Evolutionary conservation across 2,113 vertebrate genomes (phyloP).

Genomic region (Hirundichthys speculiger): DNA sequence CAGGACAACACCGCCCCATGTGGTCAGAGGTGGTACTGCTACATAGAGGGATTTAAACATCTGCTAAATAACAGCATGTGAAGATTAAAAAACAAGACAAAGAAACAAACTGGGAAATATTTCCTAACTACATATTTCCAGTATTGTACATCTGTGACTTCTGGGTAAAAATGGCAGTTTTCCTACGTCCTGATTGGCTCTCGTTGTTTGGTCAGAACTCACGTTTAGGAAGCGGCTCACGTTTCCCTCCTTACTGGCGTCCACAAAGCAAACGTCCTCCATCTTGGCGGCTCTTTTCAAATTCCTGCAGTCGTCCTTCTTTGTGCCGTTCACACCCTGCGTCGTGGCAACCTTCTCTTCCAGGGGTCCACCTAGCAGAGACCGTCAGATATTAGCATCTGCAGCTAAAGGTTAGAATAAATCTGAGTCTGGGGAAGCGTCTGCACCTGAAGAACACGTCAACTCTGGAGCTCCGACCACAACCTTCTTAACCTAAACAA

Average conservation of each 20-base stretch:
- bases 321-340: neutral
- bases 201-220: no score
- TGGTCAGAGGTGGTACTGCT: no score
- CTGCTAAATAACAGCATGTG: no score
- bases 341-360: neutral
- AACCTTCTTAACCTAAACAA: conserved; percentile 6
- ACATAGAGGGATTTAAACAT: no score
- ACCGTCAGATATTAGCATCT: neutral
- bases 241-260: conserved; percentile 93
- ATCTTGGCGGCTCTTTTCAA: conserved; percentile 17
- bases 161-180: no score
- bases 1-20: no score
- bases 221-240: conserved; percentile 94
- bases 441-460: neutral
- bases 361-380: conserved; percentile 19
- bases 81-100: no score
- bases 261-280: conserved; percentile 80
- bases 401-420: no score
- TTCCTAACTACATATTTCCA: no score
- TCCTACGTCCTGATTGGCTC: no score
- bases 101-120: no score
- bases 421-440: neutral
- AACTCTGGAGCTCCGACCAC: neutral
- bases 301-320: neutral
- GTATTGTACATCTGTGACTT: no score